Evolutionary conservation across 2,888 invertebrate genomes (phyloP).

Genomic region (Protula sp.): DNA sequence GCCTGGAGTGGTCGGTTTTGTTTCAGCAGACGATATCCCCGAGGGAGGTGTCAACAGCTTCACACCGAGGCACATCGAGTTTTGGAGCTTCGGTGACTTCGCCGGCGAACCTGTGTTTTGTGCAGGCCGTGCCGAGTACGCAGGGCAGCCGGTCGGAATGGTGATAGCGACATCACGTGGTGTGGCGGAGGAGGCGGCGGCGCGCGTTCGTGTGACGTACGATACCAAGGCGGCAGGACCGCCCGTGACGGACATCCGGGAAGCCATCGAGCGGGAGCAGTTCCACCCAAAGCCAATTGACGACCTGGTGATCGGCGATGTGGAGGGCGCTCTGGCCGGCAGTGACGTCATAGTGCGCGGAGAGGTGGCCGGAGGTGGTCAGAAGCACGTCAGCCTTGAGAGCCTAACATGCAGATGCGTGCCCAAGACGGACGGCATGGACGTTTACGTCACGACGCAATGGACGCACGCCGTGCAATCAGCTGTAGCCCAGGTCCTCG

Average conservation of each 20-base stretch:
- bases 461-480: conserved; percentile 35
- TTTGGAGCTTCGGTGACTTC: too few relatives aligned
- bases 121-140: conserved; percentile 60
- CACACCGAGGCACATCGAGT: not conserved
- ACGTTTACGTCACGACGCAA: conserved; percentile 57
- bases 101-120: too few relatives aligned
- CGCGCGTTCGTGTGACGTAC: conserved; percentile 49
- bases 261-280: conserved; percentile 38
- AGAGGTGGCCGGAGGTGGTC: conserved; percentile 55
- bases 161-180: conserved; percentile 61
- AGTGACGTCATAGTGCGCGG: not conserved
- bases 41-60: conserved; percentile 58
- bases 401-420: conserved; percentile 42
- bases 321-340: conserved; percentile 27
- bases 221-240: conserved; percentile 38
- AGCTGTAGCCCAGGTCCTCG: conserved; percentile 36
- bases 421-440: conserved; percentile 66
- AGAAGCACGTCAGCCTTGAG: conserved; percentile 75
- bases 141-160: conserved; percentile 71
- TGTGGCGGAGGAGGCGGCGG: conserved; percentile 29
- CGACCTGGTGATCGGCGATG: conserved; percentile 35
- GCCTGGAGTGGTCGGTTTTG: conserved; percentile 65
- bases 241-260: conserved; percentile 45
- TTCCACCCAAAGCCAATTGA: conserved; percentile 33
- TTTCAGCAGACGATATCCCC: conserved; percentile 66